A percentile compares a stretch with the other conserved stretches of the same genome.
Evolutionary conservation across 2,888 invertebrate species (phyloP).

Genomic region (Aplocera efformata): DNA sequence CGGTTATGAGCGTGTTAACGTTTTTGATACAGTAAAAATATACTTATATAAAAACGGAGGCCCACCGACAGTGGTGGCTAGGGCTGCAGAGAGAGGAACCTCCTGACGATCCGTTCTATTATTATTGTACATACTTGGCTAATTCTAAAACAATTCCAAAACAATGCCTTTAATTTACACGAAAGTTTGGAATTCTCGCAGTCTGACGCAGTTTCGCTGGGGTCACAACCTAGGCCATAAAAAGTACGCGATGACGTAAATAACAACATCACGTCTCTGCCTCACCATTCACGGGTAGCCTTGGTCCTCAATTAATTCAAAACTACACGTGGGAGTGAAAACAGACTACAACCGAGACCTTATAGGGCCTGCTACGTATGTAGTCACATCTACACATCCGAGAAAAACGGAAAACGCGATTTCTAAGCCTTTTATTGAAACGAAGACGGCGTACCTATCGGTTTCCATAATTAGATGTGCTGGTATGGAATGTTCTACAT

Average conservation of each 20-base stretch:
- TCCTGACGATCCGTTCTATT: no score
- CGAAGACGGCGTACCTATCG: slow-evolving; percentile 16
- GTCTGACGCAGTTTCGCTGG: slow-evolving; percentile 12
- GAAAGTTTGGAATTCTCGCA: slow-evolving; percentile 1
- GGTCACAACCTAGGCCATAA: slow-evolving; percentile 13
- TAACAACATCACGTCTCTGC: slow-evolving; percentile 14
- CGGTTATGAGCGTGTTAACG: no score
- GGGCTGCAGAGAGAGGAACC: no score
- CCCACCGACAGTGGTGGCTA: no score
- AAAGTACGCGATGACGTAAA: slow-evolving; percentile 10
- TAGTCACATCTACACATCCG: slow-evolving; percentile 7
- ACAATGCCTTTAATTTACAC: background rate
- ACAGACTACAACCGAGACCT: slow-evolving; percentile 13
- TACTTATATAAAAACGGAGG: no score
- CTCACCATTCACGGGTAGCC: slow-evolving; percentile 23
- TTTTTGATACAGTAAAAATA: no score
- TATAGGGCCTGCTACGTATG: slow-evolving; percentile 11
- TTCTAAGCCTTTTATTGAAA: slow-evolving; percentile 19
- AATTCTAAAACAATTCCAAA: no score
- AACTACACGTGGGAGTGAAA: slow-evolving; percentile 24
- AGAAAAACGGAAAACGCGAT: slow-evolving; percentile 25
- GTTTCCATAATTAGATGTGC: slow-evolving; percentile 21
- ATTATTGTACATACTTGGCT: no score
- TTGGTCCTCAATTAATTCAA: slow-evolving; percentile 25
- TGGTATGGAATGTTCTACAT: slow-evolving; percentile 5